phyloP scores from a whole-genome alignment of 2,888 invertebrate genomes.

The Tachystola acroxantha region DNA sequence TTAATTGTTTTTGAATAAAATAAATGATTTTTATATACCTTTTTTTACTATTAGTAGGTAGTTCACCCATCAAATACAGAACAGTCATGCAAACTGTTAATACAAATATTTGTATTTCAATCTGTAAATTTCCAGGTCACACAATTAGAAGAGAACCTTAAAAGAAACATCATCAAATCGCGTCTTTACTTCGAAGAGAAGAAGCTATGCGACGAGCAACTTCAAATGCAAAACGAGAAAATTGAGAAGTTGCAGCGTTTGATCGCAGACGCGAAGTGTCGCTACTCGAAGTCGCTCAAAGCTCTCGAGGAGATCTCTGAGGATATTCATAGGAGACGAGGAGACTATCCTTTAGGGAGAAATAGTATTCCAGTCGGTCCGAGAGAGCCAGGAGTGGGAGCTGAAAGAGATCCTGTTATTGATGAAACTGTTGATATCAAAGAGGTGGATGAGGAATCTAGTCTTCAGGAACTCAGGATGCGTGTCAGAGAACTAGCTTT shows the following conservation, averaged over 20 bases:
- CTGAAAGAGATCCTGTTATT: slow-evolving; percentile 78
- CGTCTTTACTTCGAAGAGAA: slow-evolving; percentile 95
- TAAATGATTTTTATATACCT: too few species aligned
- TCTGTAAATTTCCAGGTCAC: slow-evolving; percentile 81
- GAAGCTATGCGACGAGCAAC: slow-evolving; percentile 89
- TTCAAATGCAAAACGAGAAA: slow-evolving; percentile 90
- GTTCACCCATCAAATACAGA: too few species aligned
- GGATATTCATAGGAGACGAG: slow-evolving; percentile 88
- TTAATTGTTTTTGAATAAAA: too few species aligned
- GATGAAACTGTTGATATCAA: slow-evolving; percentile 45
- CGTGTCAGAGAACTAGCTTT: slow-evolving; percentile 85
- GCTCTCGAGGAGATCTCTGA: slow-evolving; percentile 94
- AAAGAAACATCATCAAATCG: slow-evolving; percentile 90
- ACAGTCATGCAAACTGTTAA: too few species aligned
- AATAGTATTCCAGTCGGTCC: slow-evolving; percentile 69
- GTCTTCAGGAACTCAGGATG: slow-evolving; percentile 82
- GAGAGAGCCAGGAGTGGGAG: slow-evolving; percentile 87
- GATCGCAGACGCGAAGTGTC: slow-evolving; percentile 87
- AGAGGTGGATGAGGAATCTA: slow-evolving; percentile 70
- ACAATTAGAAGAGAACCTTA: slow-evolving; percentile 88
- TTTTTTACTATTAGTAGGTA: too few species aligned
- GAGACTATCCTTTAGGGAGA: slow-evolving; percentile 69
- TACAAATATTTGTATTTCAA: too few species aligned
- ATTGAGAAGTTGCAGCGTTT: slow-evolving; percentile 89
- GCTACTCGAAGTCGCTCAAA: slow-evolving; percentile 89